Base-by-base conservation (phyloP, 2,113 vertebrate species). In the Aptenodytes patagonicus region DNA sequence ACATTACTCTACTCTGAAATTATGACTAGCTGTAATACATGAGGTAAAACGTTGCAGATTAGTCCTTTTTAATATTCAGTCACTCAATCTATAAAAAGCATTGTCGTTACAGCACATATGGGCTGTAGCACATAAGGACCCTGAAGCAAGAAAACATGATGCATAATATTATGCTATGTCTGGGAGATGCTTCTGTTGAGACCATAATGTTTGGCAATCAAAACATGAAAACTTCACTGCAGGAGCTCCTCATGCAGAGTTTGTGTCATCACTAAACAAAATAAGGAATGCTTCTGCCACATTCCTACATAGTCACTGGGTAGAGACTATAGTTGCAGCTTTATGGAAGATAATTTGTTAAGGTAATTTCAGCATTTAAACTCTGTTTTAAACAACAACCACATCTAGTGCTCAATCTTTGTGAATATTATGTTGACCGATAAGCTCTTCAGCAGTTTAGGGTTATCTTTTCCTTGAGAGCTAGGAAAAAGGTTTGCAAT, bases 11-110 rank as follows among this genome's bases (percentile, higher is more conserved):
- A 38, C 9, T 51, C 42, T 38, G n/a, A 79, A 66, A 84, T 55
- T 36, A 82, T 55, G 38, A 12, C 52, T 24, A 70, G 42, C 52
- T 94, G 21, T 32, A 90, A 85, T 7, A 71, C 26, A 79, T 0
- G 13, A 96, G 20, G 38, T 66, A 69, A 49, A 44, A 87, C 34
- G 62, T 16, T 58, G 36, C 79, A 86, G 58, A 77, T 80, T 17
- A 68, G 52, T 46, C 83, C 70, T 85, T 82, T 85, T 34, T 70
- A 66, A 82, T 75, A 75, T 93, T 71, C 88, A 92, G 60, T 42
- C 88, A 80, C 68, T 70, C 69, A 28, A 6, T 47, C 89, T 92
- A 91, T 90, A 92, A 96, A 95, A 96, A 95, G 76, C 64, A 44
- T 8, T 95, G 64, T 44, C 75, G 83, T 80, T 83, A 77, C 84